Evolutionary conservation across 1,140 invertebrate species (phyloP).

Genomic region (Papilio dardanus): DNA sequence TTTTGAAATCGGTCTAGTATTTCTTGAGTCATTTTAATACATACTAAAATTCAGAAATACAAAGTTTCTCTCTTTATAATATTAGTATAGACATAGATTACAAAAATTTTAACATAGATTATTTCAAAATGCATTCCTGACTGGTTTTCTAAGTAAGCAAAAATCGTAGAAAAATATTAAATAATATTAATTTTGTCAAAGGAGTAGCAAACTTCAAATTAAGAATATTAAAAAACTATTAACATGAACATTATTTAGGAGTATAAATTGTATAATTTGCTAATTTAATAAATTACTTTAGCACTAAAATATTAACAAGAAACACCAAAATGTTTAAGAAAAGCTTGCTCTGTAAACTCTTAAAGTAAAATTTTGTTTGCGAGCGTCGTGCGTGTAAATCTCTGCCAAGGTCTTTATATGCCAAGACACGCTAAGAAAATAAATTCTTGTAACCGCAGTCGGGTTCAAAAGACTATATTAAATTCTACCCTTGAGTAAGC

Average conservation of each 20-base stretch:
- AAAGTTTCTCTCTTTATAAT: too few relatives aligned
- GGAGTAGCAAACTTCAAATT: not conserved
- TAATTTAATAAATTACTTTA: not conserved
- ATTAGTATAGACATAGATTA: too few relatives aligned
- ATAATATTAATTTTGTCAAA: too few relatives aligned
- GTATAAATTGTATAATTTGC: not conserved
- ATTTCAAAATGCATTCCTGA: too few relatives aligned
- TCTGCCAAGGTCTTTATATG: constrained; percentile 26
- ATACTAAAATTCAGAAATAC: too few relatives aligned
- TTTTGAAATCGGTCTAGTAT: too few relatives aligned
- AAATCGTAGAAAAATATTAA: not conserved
- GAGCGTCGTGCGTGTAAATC: constrained; percentile 22
- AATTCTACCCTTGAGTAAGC: constrained; percentile 42
- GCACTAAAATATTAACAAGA: not conserved
- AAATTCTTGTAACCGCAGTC: constrained; percentile 39
- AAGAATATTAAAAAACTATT: not conserved
- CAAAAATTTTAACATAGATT: too few relatives aligned
- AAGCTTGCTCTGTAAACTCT: constrained; percentile 11
- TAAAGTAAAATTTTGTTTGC: constrained; percentile 28
- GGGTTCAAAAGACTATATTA: constrained; percentile 51
- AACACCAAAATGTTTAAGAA: not conserved
- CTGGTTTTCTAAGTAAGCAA: too few relatives aligned
- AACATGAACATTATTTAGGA: not conserved
- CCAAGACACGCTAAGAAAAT: constrained; percentile 44
- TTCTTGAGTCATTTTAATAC: too few relatives aligned